These are phyloP conservation scores for Hydropotes inermis DNA, from an alignment of 2,113 vertebrate genomes.

Conservation along the genomic window DNA sequence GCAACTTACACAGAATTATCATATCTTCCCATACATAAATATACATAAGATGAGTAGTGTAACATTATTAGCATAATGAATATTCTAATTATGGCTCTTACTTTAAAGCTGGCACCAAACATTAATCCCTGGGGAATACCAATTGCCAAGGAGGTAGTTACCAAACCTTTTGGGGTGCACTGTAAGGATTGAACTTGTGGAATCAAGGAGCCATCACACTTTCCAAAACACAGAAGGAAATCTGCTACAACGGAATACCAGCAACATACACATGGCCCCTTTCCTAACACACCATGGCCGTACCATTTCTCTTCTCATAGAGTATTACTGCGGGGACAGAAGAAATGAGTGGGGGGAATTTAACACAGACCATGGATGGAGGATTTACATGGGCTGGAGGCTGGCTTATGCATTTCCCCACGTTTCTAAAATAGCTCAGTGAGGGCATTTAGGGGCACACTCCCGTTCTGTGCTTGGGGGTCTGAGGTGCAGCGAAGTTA, in stretches of 20 bases:
- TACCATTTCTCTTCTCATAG: not conserved
- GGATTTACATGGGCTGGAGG: fast-evolving
- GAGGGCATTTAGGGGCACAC: fast-evolving
- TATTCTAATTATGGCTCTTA: conserved; percentile 36
- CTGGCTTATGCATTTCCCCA: too few relatives aligned
- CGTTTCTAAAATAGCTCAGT: fast-evolving
- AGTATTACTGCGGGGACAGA: too few relatives aligned
- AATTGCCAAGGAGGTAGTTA: not conserved
- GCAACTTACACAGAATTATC: not conserved
- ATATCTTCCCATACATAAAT: not conserved
- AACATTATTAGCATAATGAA: conserved; percentile 35
- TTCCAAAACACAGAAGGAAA: not conserved
- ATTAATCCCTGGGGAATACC: conserved; percentile 10
- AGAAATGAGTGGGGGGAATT: fast-evolving
- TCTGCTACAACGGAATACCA: not conserved
- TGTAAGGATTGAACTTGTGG: not conserved
- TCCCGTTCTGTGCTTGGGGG: too few relatives aligned
- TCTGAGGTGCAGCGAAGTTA: not conserved
- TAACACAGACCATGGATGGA: not conserved
- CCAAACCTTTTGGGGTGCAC: not conserved
- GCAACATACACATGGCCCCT: not conserved
- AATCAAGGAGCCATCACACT: not conserved
- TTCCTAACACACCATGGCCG: fast-evolving
- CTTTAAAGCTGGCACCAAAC: conserved; percentile 43
- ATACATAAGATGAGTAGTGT: not conserved